Percentiles rank a stretch among this genome's conserved stretches.
phyloP scores from a whole-genome alignment of 2,888 invertebrate species.

The Merodon equestris region DNA sequence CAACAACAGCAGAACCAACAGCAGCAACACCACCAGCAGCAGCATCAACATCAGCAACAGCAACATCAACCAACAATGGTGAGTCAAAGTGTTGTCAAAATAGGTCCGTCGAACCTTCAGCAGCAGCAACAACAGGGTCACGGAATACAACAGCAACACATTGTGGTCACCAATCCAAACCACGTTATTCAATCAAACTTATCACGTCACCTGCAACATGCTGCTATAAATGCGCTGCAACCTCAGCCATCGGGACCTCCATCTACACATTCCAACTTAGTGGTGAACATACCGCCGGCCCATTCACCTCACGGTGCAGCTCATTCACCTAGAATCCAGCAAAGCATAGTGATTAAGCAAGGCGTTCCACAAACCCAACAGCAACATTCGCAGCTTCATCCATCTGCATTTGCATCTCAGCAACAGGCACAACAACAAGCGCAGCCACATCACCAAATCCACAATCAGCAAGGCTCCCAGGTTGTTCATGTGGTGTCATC shows the following conservation, averaged over 20 bases:
- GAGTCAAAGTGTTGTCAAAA: constrained; percentile 52
- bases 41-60: constrained; percentile 45
- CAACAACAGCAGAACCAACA: constrained; percentile 71
- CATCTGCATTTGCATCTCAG: constrained; percentile 41
- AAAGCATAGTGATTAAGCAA: constrained; percentile 60
- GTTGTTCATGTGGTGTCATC: constrained; percentile 76
- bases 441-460: constrained; percentile 26
- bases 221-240: constrained; percentile 37
- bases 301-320: constrained; percentile 73
- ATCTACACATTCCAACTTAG: constrained; percentile 68
- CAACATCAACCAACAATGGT: constrained; percentile 28
- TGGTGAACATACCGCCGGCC: constrained; percentile 76
- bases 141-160: constrained; percentile 68
- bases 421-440: constrained; percentile 64
- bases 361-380: constrained; percentile 67
- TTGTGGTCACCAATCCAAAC: constrained; percentile 73
- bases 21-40: constrained; percentile 52
- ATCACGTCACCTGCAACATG: constrained; percentile 51
- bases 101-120: constrained; percentile 44
- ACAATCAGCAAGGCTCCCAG: constrained; percentile 47
- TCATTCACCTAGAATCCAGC: constrained; percentile 73
- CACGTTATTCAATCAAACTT: constrained; percentile 73
- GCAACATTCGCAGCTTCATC: constrained; percentile 62
- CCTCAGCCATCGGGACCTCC: constrained; percentile 42
- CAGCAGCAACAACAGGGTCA: constrained; percentile 59